Conservation (phyloP, 2,888 invertebrate genomes). For the Scrobipalpa atriplicella region DNA sequence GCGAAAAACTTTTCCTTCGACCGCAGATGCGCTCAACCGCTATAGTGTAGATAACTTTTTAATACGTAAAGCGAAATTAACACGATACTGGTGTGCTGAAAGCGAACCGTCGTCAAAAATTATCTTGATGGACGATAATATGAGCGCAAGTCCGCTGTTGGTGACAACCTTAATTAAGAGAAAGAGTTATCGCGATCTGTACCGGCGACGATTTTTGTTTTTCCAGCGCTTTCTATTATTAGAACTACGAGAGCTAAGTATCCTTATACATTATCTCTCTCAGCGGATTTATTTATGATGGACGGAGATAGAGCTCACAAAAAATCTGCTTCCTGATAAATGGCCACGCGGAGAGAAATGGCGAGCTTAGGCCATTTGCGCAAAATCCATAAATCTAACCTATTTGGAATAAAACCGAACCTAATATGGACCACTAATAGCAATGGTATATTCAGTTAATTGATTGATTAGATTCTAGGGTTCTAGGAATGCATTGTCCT, state of each 20-base stretch:
- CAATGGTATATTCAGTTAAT: too few species aligned
- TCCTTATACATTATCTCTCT: background rate
- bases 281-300: too few species aligned
- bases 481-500: too few species aligned
- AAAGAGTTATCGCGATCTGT: slow-evolving; percentile 22
- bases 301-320: too few species aligned
- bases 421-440: too few species aligned
- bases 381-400: too few species aligned
- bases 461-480: too few species aligned
- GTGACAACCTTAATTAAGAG: slow-evolving; percentile 36
- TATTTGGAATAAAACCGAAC: too few species aligned
- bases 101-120: slow-evolving; percentile 33
- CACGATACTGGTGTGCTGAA: background rate
- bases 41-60: slow-evolving; percentile 21
- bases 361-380: too few species aligned
- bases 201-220: background rate
- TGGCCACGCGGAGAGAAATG: too few species aligned
- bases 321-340: too few species aligned
- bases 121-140: slow-evolving; percentile 37
- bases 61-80: background rate
- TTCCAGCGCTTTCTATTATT: background rate
- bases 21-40: slow-evolving; percentile 19
- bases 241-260: background rate
- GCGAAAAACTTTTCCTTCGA: slow-evolving; percentile 36
- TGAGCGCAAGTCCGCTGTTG: slow-evolving; percentile 35